Evolutionary conservation across 1,140 invertebrate species (phyloP).

Genomic region (Zaprionus ghesquierei): DNA sequence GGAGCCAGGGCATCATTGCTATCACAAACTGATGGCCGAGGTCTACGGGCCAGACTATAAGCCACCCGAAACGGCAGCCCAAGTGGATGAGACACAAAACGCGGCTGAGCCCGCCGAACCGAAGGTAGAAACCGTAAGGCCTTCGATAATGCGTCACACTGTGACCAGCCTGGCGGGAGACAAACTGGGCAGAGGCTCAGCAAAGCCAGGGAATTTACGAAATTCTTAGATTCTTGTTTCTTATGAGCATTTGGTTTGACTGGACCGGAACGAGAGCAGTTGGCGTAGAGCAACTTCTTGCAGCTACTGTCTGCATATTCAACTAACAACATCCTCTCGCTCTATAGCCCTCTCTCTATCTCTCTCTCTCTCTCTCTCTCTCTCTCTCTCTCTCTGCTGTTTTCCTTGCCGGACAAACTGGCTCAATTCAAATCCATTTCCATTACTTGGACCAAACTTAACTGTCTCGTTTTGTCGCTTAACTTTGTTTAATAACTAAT

Average conservation of each 20-base stretch:
- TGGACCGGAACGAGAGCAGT: background rate
- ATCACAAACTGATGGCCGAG: constrained; percentile 47
- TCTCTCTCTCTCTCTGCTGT: background rate
- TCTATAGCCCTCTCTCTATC: background rate
- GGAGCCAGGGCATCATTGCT: constrained; percentile 39
- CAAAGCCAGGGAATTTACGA: background rate
- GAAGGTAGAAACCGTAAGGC: no score
- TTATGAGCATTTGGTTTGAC: background rate
- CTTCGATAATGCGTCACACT: no score
- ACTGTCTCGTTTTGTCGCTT: constrained; percentile 15
- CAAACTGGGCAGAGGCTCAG: no score
- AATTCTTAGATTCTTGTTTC: no score
- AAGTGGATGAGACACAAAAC: background rate
- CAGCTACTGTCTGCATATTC: constrained; percentile 48
- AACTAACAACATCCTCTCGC: constrained; percentile 48
- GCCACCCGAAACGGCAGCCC: background rate
- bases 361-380: no score
- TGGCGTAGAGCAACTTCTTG: background rate
- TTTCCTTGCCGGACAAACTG: no score
- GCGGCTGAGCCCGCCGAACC: background rate
- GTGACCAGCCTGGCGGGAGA: no score
- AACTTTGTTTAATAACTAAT: constrained; percentile 73
- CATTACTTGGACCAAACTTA: constrained; percentile 19
- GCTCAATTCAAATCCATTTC: constrained; percentile 16
- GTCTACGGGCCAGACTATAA: background rate